Evolutionary conservation across 2,113 vertebrate species (phyloP).

Genomic region (Cottus gobio): DNA sequence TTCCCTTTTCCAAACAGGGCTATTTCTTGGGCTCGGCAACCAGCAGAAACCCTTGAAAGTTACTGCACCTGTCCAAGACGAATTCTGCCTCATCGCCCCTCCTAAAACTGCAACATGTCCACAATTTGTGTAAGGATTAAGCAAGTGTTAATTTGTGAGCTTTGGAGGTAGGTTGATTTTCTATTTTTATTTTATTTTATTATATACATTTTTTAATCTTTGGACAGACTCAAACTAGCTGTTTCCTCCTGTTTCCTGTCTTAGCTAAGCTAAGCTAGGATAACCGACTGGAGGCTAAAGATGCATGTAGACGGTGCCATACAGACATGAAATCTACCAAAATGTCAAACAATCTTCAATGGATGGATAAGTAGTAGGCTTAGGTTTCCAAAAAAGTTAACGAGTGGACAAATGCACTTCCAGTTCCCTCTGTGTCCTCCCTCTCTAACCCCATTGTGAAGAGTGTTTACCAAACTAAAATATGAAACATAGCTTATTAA

Average conservation of each 20-base stretch:
- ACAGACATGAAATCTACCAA: neutral
- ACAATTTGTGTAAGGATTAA: neutral
- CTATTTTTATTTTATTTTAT: too few relatives aligned
- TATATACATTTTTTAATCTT: neutral
- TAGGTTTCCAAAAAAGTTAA: conserved; percentile 4
- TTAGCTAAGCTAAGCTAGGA: conserved; percentile 8
- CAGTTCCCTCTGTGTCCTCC: conserved; percentile 18
- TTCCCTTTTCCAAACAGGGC: neutral
- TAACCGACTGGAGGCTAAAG: neutral
- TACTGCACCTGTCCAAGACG: neutral
- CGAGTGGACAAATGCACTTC: conserved; percentile 5
- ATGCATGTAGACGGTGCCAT: neutral
- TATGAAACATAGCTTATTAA: conserved; percentile 4
- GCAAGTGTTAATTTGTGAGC: conserved; percentile 9
- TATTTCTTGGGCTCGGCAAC: neutral
- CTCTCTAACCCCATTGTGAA: conserved; percentile 12
- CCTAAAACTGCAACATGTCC: neutral
- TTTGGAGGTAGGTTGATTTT: neutral
- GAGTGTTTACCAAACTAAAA: conserved; percentile 8
- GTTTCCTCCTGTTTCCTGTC: neutral
- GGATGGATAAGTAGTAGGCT: neutral
- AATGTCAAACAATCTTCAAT: conserved; percentile 28
- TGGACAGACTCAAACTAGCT: neutral
- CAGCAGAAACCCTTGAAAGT: neutral
- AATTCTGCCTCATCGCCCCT: neutral